Evolutionary conservation across 2,113 vertebrate species (phyloP).

Genomic region (Alouatta palliata): DNA sequence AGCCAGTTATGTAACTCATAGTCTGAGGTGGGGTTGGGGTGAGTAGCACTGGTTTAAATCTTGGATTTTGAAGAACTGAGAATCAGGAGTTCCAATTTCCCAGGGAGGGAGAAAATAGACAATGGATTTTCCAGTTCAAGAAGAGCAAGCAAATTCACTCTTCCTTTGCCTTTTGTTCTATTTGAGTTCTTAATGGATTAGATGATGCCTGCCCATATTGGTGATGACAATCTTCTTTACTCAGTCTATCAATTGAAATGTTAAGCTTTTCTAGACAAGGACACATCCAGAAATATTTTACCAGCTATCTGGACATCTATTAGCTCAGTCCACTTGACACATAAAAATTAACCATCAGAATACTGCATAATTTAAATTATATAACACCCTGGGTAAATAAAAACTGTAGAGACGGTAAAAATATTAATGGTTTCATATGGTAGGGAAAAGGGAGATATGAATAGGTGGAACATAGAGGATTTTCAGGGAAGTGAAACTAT

Average conservation of each 20-base stretch:
- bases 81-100: neutral
- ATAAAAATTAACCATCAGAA: constrained; percentile 13
- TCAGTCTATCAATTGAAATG: neutral
- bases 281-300: neutral
- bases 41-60: neutral
- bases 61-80: neutral
- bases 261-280: neutral
- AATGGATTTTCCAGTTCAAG: neutral
- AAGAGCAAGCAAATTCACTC: neutral
- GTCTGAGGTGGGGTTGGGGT: neutral
- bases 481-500: neutral
- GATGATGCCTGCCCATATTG: neutral
- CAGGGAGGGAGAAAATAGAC: neutral
- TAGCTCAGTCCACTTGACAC: neutral
- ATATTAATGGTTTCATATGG: neutral
- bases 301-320: neutral
- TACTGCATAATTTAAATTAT: neutral
- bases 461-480: neutral
- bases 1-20: neutral
- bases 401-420: neutral
- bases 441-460: neutral
- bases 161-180: neutral
- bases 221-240: neutral
- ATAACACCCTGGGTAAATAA: neutral
- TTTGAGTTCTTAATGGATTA: neutral